A percentile compares a stretch with the other conserved stretches of the same genome.
phyloP scores from a whole-genome alignment of 2,797 vertebrate genomes.

The Amazona ochrocephala region DNA sequence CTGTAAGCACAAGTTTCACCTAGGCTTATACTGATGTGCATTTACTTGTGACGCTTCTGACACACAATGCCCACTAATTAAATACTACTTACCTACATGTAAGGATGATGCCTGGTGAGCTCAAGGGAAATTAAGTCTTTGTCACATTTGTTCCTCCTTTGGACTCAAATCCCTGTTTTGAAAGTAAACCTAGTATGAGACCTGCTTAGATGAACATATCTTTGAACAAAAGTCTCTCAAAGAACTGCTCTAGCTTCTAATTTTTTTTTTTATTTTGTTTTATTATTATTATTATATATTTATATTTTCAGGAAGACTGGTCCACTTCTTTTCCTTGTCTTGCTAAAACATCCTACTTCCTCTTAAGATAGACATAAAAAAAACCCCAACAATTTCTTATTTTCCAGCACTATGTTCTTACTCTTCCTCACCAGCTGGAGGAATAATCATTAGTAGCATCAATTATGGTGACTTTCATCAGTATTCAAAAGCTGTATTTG shows the following conservation, averaged over 20 bases:
- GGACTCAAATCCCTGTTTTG: neutral
- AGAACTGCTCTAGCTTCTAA: neutral
- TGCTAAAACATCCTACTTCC: neutral
- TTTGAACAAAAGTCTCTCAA: neutral
- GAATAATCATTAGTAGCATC: neutral
- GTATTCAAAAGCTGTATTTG: neutral
- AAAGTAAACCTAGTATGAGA: neutral
- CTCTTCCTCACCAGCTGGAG: neutral
- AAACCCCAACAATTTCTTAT: accelerated
- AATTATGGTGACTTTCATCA: neutral
- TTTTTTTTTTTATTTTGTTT: neutral
- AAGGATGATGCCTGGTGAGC: neutral
- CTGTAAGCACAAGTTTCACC: neutral
- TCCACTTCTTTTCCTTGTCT: neutral
- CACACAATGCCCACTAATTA: neutral
- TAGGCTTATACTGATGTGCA: neutral
- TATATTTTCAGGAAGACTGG: neutral
- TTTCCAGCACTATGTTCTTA: neutral
- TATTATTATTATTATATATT: neutral
- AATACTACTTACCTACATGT: neutral
- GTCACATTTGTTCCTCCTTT: neutral
- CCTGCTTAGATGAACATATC: neutral
- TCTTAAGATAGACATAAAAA: neutral
- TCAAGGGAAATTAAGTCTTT: neutral
- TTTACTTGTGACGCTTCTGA: neutral